Percentiles rank a stretch among this genome's conserved stretches.
Evolutionary conservation across 2,113 vertebrate species (phyloP).

Genomic region (Leiothrix lutea): DNA sequence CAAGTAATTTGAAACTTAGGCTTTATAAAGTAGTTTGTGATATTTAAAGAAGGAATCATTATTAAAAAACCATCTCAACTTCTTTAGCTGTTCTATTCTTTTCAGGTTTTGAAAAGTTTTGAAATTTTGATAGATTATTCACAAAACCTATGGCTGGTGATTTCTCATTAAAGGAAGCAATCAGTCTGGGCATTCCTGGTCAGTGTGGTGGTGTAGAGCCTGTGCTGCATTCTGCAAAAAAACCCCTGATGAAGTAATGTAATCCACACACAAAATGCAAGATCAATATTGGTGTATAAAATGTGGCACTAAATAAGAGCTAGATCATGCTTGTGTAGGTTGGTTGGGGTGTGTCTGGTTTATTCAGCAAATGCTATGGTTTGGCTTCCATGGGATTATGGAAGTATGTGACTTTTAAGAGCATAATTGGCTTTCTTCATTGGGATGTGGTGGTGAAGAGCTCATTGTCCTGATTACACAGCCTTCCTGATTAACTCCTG

Average conservation of each 20-base stretch:
- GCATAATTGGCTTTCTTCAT: neutral
- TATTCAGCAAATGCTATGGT: neutral
- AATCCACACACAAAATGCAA: neutral
- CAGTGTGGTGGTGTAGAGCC: neutral
- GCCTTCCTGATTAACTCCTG: conserved; percentile 11
- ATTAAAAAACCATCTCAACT: neutral
- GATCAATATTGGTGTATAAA: neutral
- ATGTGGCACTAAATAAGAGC: neutral
- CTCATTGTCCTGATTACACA: neutral
- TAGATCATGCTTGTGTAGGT: neutral
- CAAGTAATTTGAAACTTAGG: neutral
- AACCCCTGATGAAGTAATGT: neutral
- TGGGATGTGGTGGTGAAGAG: neutral
- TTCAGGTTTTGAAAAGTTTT: neutral
- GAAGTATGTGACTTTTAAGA: neutral
- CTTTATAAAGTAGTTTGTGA: neutral
- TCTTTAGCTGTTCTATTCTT: neutral
- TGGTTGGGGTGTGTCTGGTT: neutral
- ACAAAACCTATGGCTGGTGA: neutral
- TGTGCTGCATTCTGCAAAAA: neutral
- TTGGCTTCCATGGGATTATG: neutral
- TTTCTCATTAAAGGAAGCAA: neutral
- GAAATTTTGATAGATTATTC: neutral
- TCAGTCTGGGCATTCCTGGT: neutral
- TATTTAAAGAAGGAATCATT: neutral